phyloP scores from a whole-genome alignment of 2,113 vertebrate genomes.

The Rostratula benghalensis region DNA sequence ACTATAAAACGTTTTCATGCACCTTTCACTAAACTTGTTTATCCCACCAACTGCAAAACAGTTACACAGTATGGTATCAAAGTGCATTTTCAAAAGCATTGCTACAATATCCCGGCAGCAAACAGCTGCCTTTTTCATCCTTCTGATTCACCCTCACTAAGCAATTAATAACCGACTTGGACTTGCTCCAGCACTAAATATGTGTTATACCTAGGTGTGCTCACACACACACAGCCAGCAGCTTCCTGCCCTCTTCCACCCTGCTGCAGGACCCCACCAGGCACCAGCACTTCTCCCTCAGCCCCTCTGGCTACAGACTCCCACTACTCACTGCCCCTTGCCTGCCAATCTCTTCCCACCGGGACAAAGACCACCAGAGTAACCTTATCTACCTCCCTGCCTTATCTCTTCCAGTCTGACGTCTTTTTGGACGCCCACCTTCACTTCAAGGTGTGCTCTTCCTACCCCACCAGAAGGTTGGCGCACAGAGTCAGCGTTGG shows the following conservation, averaged over 20 bases:
- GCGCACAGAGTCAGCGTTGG: accelerated
- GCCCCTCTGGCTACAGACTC: not conserved
- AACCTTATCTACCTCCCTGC: not conserved
- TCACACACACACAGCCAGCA: accelerated
- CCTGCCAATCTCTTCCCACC: accelerated
- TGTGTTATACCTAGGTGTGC: accelerated
- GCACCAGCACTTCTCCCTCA: not conserved
- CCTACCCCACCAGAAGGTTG: not conserved
- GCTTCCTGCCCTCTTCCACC: not conserved
- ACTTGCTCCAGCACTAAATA: not conserved
- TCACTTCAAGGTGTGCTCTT: not conserved
- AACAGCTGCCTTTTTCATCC: slow-evolving; percentile 4
- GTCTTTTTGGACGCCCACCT: not conserved
- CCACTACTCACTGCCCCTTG: not conserved
- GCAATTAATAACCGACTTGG: not conserved
- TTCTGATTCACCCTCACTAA: not conserved
- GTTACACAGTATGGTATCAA: not conserved
- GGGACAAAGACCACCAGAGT: accelerated
- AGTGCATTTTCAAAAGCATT: not conserved
- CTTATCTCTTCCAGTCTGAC: not conserved
- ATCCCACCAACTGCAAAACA: not conserved
- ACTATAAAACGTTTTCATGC: not conserved
- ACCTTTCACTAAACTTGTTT: not conserved
- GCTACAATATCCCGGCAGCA: slow-evolving; percentile 9
- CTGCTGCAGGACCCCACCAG: accelerated